Evolutionary conservation across 2,113 vertebrate species (phyloP).

Genomic region (Phrynosoma platyrhinos): DNA sequence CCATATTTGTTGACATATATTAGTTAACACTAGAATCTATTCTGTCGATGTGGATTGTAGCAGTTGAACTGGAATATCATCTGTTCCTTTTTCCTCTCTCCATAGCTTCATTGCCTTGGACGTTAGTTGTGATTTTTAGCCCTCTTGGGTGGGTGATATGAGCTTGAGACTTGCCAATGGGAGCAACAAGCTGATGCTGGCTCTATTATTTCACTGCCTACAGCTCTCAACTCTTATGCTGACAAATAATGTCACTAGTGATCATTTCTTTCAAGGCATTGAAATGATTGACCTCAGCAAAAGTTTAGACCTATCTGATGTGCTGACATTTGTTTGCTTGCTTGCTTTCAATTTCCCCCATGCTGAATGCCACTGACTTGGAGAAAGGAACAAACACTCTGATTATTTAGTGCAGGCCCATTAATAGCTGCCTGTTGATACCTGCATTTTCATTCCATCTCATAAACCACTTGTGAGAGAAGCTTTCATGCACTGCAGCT

Average conservation of each 20-base stretch:
- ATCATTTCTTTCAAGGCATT: neutral
- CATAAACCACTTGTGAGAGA: constrained; percentile 52
- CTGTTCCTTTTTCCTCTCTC: too few species aligned
- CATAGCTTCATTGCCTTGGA: neutral
- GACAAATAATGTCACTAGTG: neutral
- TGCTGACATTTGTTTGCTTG: constrained; percentile 2
- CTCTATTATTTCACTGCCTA: neutral
- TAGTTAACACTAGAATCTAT: too few species aligned
- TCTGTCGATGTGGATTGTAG: too few species aligned
- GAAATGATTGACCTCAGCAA: neutral
- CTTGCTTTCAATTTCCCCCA: constrained; percentile 37
- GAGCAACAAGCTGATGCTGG: neutral
- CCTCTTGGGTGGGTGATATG: neutral
- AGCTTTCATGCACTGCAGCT: constrained; percentile 50
- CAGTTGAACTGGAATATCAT: too few species aligned
- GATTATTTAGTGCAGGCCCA: constrained; percentile 59
- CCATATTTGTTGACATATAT: too few species aligned
- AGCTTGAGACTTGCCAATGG: neutral
- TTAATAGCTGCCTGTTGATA: constrained; percentile 63
- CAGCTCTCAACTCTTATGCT: neutral
- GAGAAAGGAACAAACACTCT: constrained; percentile 51
- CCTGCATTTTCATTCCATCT: constrained; percentile 54
- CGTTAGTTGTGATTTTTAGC: neutral
- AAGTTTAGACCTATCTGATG: neutral
- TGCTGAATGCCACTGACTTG: constrained; percentile 45